Percentiles rank a stretch among this genome's conserved stretches.
Conservation (phyloP, 2,113 vertebrate genomes). For the Pluvialis apricaria region DNA sequence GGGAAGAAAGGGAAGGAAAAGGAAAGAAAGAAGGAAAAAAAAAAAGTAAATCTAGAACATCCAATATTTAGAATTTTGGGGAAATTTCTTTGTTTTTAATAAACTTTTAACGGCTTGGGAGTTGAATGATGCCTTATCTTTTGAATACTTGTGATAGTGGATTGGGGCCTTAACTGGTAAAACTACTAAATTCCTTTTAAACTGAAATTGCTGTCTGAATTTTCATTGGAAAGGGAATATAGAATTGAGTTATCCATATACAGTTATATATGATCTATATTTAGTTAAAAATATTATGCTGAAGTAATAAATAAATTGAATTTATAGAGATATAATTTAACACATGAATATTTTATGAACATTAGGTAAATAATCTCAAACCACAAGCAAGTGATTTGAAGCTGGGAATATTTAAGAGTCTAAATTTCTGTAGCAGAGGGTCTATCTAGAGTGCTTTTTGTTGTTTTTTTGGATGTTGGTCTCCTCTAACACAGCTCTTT, state of each 20-base stretch:
- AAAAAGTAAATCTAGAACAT: background rate
- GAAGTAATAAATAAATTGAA: background rate
- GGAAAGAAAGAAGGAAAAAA: background rate
- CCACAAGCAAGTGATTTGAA: background rate
- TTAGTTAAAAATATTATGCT: background rate
- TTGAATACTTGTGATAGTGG: background rate
- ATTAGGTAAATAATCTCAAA: background rate
- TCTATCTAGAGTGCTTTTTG: background rate
- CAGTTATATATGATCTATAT: background rate
- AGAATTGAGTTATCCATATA: background rate
- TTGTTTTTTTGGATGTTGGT: background rate
- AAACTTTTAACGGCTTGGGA: background rate
- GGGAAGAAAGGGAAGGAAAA: background rate
- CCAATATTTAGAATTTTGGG: background rate
- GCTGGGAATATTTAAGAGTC: background rate
- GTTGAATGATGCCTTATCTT: background rate
- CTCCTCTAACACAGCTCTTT: background rate
- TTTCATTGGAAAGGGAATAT: background rate
- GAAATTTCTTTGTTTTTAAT: background rate
- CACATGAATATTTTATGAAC: background rate
- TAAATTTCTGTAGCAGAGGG: background rate
- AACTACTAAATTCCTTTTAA: background rate
- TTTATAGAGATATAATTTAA: background rate
- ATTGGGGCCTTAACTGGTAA: background rate
- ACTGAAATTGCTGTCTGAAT: background rate